Evolutionary conservation across 2,797 vertebrate species (phyloP).

Genomic region (Syngnathus rostellatus): DNA sequence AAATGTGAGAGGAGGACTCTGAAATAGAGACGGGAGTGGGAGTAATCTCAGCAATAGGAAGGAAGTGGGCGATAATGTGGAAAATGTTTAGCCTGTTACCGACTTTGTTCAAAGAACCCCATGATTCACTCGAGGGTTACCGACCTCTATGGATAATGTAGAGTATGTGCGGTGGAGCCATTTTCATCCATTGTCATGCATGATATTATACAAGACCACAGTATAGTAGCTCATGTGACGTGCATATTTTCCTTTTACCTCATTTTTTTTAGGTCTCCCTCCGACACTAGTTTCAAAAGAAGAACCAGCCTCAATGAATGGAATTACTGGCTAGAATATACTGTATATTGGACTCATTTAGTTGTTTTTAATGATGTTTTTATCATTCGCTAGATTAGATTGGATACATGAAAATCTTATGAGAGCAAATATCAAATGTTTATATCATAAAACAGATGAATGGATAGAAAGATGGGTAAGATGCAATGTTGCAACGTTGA

Average conservation of each 20-base stretch:
- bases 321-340: no score
- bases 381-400: no score
- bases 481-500: background rate
- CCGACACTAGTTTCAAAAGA: no score
- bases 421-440: no score
- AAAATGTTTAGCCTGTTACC: constrained; percentile 25
- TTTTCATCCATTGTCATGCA: background rate
- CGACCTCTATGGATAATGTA: background rate
- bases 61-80: constrained; percentile 19
- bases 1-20: constrained; percentile 8
- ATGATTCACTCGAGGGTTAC: constrained; percentile 12
- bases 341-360: no score
- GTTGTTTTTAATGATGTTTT: no score
- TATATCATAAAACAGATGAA: no score
- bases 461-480: no score
- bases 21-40: constrained; percentile 7
- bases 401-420: no score
- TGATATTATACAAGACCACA: background rate
- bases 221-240: background rate
- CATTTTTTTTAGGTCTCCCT: no score
- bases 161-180: background rate
- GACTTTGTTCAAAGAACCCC: constrained; percentile 1
- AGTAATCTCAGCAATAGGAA: constrained; percentile 7
- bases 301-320: no score
- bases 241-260: no score